A percentile compares a stretch with the other conserved stretches of the same genome.
These are phyloP conservation scores for Trinectes maculatus DNA, from an alignment of 2,113 vertebrate genomes.

Conservation along the genomic window DNA sequence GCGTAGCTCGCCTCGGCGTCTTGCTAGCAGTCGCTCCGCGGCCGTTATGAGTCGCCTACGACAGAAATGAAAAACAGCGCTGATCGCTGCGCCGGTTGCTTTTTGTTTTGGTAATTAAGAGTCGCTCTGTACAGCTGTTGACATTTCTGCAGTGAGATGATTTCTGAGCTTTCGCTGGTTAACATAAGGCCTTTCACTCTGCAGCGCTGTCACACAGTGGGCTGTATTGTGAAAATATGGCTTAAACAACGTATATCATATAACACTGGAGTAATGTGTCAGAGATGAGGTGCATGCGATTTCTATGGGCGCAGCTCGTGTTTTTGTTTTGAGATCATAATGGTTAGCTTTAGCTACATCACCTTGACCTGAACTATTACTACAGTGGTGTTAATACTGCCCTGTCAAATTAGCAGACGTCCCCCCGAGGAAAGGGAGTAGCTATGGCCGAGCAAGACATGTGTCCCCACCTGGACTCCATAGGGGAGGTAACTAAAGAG, in stretches of 20 bases:
- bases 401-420: slow-evolving; percentile 35
- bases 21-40: slow-evolving; percentile 10
- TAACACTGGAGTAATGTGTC: not conserved
- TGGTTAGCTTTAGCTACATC: slow-evolving; percentile 46
- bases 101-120: slow-evolving; percentile 18
- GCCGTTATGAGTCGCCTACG: not conserved
- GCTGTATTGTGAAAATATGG: not conserved
- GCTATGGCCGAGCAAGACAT: slow-evolving; percentile 88
- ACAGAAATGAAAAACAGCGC: slow-evolving; percentile 14
- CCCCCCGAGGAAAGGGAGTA: slow-evolving; percentile 42
- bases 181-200: slow-evolving; percentile 49
- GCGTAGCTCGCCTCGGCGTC: slow-evolving; percentile 19
- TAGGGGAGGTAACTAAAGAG: slow-evolving; percentile 96
- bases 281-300: not conserved
- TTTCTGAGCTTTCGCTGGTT: slow-evolving; percentile 24
- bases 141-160: slow-evolving; percentile 26
- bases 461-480: slow-evolving; percentile 93
- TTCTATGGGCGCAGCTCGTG: not conserved
- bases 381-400: slow-evolving; percentile 6
- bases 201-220: slow-evolving; percentile 19
- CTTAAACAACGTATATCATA: not conserved
- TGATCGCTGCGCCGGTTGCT: slow-evolving; percentile 2
- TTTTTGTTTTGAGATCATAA: not conserved
- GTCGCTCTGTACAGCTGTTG: not conserved
- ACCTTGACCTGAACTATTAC: not conserved